Evolutionary conservation across 1,140 invertebrate species (phyloP), one percentile per base, ranked within the genome.

Genomic region (Sycobia sp.): DNA sequence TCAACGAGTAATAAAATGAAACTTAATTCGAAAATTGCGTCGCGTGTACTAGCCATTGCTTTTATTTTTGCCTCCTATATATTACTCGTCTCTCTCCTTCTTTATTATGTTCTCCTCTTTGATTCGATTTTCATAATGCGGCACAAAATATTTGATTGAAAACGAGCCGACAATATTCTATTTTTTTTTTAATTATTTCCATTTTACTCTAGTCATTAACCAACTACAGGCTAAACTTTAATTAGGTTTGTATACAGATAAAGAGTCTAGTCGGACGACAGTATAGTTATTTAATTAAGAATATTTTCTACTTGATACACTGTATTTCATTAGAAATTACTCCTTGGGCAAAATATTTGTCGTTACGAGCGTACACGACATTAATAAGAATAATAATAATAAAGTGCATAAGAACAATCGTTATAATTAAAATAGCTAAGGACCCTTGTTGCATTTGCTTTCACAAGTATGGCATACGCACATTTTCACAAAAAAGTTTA

Each of bases 291-390:
- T 23, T n/a, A n/a, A n/a, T n/a, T n/a, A n/a, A n/a, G n/a, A n/a
- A n/a, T n/a, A n/a, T n/a, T n/a, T n/a, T n/a, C n/a, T n/a, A n/a
- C n/a, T n/a, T n/a, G n/a, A n/a, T n/a, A n/a, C n/a, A n/a, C n/a
- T n/a, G n/a, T n/a, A n/a, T 69, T 56, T 59, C 29, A 56, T 49
- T 69, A 64, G 50, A 65, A 34, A 7, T 53, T 54, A 62, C 59
- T 62, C 49, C 50, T 62, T 50, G 59, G 39, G 59, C 50, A 41
- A 46, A 62, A 25, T 10, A 61, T 27, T 36, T 41, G 29, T 61
- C 27, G 49, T 41, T 36, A 16, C 8, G 38, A n/a, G n/a, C n/a
- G n/a, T n/a, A n/a, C n/a, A n/a, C n/a, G n/a, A n/a, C n/a, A n/a
- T n/a, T n/a, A n/a, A n/a, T n/a, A n/a, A n/a, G n/a, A n/a, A n/a